Evolutionary conservation across 1,140 invertebrate species (phyloP).

Genomic region (Psix sp.): DNA sequence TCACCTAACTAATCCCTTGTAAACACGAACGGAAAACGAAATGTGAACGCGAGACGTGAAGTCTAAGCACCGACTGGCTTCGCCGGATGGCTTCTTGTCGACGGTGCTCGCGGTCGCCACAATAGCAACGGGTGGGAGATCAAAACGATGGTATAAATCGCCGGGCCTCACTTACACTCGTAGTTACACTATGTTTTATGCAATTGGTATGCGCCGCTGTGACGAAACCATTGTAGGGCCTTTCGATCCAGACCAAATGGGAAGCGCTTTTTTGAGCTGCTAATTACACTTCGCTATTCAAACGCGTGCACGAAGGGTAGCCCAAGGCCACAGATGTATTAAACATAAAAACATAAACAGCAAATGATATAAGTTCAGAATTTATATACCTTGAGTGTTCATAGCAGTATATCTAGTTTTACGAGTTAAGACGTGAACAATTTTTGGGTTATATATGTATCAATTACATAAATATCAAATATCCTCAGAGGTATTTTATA

Average conservation of each 20-base stretch:
- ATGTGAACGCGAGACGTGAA: slow-evolving; percentile 64
- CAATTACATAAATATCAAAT: too few species aligned
- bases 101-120: slow-evolving; percentile 64
- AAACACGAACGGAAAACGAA: slow-evolving; percentile 51
- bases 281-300: slow-evolving; percentile 24
- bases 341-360: too few species aligned
- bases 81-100: slow-evolving; percentile 68
- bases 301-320: slow-evolving; percentile 4
- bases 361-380: too few species aligned
- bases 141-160: slow-evolving; percentile 66
- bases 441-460: too few species aligned
- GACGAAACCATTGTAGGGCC: slow-evolving; percentile 26
- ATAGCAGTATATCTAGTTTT: too few species aligned
- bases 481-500: too few species aligned
- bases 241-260: slow-evolving; percentile 31
- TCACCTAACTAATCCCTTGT: slow-evolving; percentile 29
- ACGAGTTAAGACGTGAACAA: too few species aligned
- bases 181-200: slow-evolving; percentile 37
- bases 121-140: slow-evolving; percentile 73
- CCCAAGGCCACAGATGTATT: too few species aligned
- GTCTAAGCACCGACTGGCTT: slow-evolving; percentile 70
- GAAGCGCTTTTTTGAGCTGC: slow-evolving; percentile 24
- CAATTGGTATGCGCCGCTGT: slow-evolving; percentile 26
- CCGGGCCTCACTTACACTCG: slow-evolving; percentile 27
- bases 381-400: too few species aligned